Evolutionary conservation across 2,888 invertebrate species (phyloP), one percentile per base, ranked within the genome.

Genomic region (Phlogophora meticulosa): DNA sequence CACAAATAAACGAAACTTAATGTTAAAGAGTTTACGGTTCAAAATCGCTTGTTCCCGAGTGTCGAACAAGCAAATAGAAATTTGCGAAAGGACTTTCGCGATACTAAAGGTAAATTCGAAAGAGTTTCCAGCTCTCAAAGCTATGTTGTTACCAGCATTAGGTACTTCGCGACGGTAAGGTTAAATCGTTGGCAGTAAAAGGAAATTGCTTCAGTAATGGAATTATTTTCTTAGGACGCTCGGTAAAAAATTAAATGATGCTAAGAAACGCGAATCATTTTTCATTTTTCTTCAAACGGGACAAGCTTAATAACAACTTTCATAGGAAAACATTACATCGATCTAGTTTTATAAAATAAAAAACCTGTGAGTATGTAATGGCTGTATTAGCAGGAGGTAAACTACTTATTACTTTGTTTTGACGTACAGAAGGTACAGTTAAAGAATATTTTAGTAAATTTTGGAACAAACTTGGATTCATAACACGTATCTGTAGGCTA

Each of bases 31-130:
- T 20, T 20, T 85, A 91, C 82, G 76, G 84, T 72, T 58, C 48
- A 78, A 73, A 85, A 72, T 89, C 15, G 70, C 55, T 55, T 68
- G 59, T 1, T 10, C 7, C 24, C 20, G 3, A 55, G 57, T 52
- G 32, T 65, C 53, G 55, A 59, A 61, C 65, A 72, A 78, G 82
- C 84, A 85, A 80, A 71, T 61, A 81, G 78, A 87, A 80, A 63
- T 84, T 89, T 85, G 84, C 75, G 32, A 65, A 78, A 82, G 76
- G 85, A 87, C 83, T 89, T 90, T 89, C 84, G 85, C 87, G 87
- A 88, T 90, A 87, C 88, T 90, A 90, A 92, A 94, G 93, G 94
- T 92, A 91, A 90, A 91, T 92, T 92, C 86, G 85, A 92, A 93
- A 92, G 91, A 93, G 90, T 94, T 93, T 90, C 88, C 85, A 90